Evolutionary conservation across 2,888 invertebrate genomes (phyloP).

Genomic region (Cheiracanthium punctorium): DNA sequence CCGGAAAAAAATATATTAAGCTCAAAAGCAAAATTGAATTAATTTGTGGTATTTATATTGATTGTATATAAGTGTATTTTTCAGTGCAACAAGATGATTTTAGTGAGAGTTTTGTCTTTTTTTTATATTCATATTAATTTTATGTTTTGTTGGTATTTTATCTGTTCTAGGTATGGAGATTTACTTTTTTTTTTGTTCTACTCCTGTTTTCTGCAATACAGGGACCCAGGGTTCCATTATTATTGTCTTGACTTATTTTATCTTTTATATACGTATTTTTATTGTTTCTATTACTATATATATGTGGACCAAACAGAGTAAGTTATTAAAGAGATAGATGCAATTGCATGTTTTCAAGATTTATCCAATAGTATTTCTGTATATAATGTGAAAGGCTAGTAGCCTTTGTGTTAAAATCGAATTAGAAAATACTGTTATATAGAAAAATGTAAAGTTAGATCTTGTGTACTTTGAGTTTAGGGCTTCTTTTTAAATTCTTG

Average conservation of each 20-base stretch:
- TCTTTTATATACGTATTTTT: constrained; percentile 9
- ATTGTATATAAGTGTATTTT: background rate
- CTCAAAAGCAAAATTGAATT: background rate
- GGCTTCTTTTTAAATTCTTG: no score
- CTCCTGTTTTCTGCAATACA: background rate
- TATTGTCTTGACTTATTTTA: background rate
- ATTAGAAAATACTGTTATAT: no score
- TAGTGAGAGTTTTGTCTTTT: constrained; percentile 9
- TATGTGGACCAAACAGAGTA: background rate
- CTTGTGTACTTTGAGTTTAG: no score
- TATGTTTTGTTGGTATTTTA: constrained; percentile 10
- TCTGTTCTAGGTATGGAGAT: background rate
- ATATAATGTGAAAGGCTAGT: background rate
- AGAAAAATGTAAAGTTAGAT: no score
- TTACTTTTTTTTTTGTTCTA: background rate
- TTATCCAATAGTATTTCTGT: background rate
- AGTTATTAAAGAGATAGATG: background rate
- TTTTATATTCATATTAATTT: constrained; percentile 4
- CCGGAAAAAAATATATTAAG: background rate
- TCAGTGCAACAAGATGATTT: background rate
- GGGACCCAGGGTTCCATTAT: background rate
- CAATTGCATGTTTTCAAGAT: no score
- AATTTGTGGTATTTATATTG: constrained; percentile 11
- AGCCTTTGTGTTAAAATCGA: no score
- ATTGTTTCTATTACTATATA: background rate